Base-by-base conservation (phyloP, 2,113 vertebrate genomes). In the Corydoras sp. region DNA sequence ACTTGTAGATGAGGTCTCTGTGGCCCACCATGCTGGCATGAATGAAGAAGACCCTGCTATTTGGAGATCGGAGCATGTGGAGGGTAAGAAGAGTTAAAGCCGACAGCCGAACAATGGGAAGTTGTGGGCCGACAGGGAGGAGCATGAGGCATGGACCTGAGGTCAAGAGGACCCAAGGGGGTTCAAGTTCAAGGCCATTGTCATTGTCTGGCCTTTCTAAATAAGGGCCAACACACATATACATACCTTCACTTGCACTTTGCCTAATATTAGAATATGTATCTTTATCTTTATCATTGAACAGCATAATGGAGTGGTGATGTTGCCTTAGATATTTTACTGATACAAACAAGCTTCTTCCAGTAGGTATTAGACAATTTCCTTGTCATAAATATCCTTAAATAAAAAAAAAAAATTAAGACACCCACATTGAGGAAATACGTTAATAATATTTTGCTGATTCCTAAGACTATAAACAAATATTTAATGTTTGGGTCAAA, bases 131-230 rank as follows among this genome's bases (percentile, higher is more conserved):
- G 76, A 74, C 66, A 73, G 73, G 50, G 80, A 84, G 77, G 77
- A 81, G 82, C 85, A 85, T 84, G 83, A 85, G 80, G 86, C 86
- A 86, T 83, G 81, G 85, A 82, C 79, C 83, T 51, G 56, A 82
- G 89, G 88, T 91, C 86, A 88, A 88, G 83, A 84, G 83, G 81
- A 87, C 77, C 84, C 82, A 53, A 18, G 79, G 78, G 85, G 84
- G 84, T 86, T 89, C 88, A 90, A 90, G 89, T 91, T 91, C 88
- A 90, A 91, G 87, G 86, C 80, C 73, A 85, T 81, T 80, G 82
- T 85, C 82, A 80, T 83, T 80, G 86, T 85, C 86, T 88, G 83
- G 69, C 76, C 29, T 80, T 85, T 85, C 83, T 81, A 85, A 79
- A 76, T 67, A 48, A 72, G 79, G 65, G 66, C 60, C 62, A 7